Evolutionary conservation across 2,888 invertebrate species (phyloP).

Genomic region (Epinotia bilunana): DNA sequence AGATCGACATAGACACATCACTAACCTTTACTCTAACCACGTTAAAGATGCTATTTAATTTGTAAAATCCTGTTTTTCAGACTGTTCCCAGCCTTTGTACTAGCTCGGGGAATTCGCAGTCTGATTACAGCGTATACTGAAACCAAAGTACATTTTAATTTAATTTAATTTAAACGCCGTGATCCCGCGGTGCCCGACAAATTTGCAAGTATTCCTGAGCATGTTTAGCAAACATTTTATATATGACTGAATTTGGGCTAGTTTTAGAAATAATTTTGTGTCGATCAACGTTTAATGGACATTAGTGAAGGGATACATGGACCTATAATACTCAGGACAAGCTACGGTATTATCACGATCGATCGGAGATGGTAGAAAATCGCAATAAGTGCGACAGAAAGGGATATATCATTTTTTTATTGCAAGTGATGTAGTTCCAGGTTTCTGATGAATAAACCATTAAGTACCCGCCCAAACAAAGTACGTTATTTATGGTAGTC

Average conservation of each 20-base stretch:
- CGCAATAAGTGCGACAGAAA: no score
- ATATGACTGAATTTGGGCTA: neutral
- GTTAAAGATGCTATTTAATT: slow-evolving; percentile 52
- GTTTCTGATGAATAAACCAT: no score
- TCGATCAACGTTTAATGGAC: no score
- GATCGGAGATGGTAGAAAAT: no score
- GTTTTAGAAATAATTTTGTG: no score
- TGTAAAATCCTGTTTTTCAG: slow-evolving; percentile 45
- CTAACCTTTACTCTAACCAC: slow-evolving; percentile 44
- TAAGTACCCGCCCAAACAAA: no score
- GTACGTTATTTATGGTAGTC: no score
- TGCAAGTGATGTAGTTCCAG: no score
- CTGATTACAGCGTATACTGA: slow-evolving; percentile 14
- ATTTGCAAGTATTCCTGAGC: neutral
- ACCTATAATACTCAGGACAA: no score
- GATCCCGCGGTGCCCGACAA: neutral
- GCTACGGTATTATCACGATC: no score
- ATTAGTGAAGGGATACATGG: no score
- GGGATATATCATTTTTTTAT: no score
- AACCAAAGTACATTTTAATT: slow-evolving; percentile 8
- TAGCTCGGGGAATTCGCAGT: neutral
- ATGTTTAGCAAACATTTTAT: neutral
- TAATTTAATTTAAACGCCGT: neutral
- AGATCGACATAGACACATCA: slow-evolving; percentile 9
- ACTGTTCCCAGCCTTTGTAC: slow-evolving; percentile 17